Conservation (phyloP, 2,888 invertebrate genomes). For the Oeneis ivallda region DNA sequence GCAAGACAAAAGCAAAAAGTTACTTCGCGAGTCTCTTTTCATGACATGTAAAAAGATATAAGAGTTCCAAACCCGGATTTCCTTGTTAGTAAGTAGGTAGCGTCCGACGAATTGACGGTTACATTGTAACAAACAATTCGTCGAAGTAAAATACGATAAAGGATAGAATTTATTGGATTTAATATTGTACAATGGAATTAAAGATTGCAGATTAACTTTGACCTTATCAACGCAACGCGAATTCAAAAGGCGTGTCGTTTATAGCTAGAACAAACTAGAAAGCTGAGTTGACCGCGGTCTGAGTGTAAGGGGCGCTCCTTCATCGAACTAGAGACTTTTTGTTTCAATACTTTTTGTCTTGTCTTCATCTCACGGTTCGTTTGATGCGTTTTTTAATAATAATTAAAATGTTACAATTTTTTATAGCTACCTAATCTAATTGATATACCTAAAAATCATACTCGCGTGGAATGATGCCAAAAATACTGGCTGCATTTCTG, state of each 20-base stretch:
- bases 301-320: not conserved
- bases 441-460: too few species aligned
- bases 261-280: constrained; percentile 42
- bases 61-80: constrained; percentile 20
- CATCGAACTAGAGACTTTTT: not conserved
- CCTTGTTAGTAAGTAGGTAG: constrained; percentile 12
- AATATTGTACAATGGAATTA: constrained; percentile 29
- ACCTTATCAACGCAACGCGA: constrained; percentile 29
- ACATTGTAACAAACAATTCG: constrained; percentile 8
- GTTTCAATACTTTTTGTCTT: not conserved
- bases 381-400: too few species aligned
- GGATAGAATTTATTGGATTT: constrained; percentile 15
- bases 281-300: constrained; percentile 44
- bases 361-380: too few species aligned
- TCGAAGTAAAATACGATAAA: constrained; percentile 12
- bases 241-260: constrained; percentile 28
- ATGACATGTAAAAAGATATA: constrained; percentile 12
- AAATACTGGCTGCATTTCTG: too few species aligned
- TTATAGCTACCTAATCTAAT: too few species aligned
- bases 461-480: too few species aligned
- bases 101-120: not conserved
- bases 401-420: too few species aligned
- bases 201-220: constrained; percentile 27
- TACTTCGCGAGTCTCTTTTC: constrained; percentile 1
- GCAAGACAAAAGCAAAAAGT: constrained; percentile 3